Conservation (phyloP, 1,140 invertebrate genomes). For the Dendroctonus valens region DNA sequence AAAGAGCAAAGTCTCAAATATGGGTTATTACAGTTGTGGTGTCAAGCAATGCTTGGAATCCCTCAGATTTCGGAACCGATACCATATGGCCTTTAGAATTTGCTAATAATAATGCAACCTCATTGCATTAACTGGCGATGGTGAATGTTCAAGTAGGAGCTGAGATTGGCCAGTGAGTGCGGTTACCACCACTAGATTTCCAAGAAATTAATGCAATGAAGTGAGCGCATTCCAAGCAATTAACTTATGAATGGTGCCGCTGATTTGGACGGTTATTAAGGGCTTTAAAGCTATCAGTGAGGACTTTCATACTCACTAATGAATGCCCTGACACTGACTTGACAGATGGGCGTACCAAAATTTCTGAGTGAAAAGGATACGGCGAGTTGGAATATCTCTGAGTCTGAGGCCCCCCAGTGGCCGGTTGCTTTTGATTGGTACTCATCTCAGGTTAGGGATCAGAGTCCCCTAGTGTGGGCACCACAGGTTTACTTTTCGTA, state of each 20-base stretch:
- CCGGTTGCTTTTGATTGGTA: conserved; percentile 49
- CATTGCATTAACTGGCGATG: conserved; percentile 41
- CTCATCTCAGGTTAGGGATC: conserved; percentile 47
- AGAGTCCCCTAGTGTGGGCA: conserved; percentile 46
- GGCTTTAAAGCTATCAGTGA: no score
- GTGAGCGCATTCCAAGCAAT: conserved; percentile 1
- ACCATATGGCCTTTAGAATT: conserved; percentile 42
- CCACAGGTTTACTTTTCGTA: conserved; percentile 41
- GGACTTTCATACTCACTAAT: conserved; percentile 14
- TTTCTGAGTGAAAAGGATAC: conserved; percentile 47
- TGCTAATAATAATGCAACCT: conserved; percentile 24
- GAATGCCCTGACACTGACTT: conserved; percentile 36
- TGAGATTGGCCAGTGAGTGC: background rate
- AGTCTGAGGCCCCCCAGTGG: conserved; percentile 45
- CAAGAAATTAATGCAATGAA: conserved; percentile 8
- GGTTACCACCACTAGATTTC: conserved; percentile 11
- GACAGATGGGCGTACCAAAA: conserved; percentile 46
- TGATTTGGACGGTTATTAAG: no score
- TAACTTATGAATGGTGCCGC: no score
- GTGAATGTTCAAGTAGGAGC: conserved; percentile 42
- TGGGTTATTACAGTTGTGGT: no score
- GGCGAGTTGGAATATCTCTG: conserved; percentile 40
- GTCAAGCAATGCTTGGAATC: no score
- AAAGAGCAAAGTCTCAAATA: conserved; percentile 1
- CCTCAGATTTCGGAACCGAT: background rate